phyloP scores from a whole-genome alignment of 2,888 invertebrate species.

The Oxyteleia sp. region DNA sequence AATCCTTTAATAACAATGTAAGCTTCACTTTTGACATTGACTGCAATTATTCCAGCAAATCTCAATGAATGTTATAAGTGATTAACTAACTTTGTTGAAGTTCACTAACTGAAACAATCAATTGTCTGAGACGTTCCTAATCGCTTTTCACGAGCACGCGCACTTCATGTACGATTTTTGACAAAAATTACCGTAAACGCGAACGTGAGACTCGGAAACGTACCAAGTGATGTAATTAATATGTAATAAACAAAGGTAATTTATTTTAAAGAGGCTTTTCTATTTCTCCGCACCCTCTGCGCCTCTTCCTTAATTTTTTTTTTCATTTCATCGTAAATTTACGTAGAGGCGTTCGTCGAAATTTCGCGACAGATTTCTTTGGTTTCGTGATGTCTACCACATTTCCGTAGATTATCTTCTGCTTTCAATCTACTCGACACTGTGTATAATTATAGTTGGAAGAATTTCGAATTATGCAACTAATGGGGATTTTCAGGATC shows the following conservation, averaged over 20 bases:
- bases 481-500: conserved; percentile 85
- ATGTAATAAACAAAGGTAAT: conserved; percentile 82
- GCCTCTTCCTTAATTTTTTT: conserved; percentile 76
- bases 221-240: conserved; percentile 82
- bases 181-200: conserved; percentile 13
- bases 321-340: conserved; percentile 2
- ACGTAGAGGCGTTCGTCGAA: conserved; percentile 5
- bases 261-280: conserved; percentile 83
- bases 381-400: conserved; percentile 8
- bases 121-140: conserved; percentile 11
- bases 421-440: conserved; percentile 46
- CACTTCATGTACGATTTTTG: neutral
- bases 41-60: conserved; percentile 3
- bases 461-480: conserved; percentile 79
- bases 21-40: neutral
- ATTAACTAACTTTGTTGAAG: neutral
- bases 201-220: conserved; percentile 52
- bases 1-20: neutral
- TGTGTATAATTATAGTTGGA: conserved; percentile 29
- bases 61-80: neutral
- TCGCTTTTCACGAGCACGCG: conserved; percentile 14
- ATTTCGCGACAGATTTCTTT: conserved; percentile 7
- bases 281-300: conserved; percentile 80
- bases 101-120: neutral
- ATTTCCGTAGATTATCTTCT: conserved; percentile 25